phyloP scores from a whole-genome alignment of 2,113 vertebrate genomes.

The Eulemur rufifrons region DNA sequence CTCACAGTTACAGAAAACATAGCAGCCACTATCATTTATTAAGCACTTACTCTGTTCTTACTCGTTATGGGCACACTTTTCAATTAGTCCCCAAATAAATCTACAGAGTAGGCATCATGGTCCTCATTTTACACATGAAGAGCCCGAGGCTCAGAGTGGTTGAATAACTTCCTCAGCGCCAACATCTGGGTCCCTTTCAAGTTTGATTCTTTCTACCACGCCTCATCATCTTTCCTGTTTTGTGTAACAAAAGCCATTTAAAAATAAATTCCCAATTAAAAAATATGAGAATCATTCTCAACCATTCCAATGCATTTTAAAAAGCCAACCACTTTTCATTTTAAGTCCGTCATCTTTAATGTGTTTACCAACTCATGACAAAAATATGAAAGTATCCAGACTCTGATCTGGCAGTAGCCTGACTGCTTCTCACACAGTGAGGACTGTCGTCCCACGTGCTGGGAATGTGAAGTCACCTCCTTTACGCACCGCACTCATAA shows the following conservation, averaged over 20 bases:
- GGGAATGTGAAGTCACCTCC: not conserved
- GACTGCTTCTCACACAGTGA: not conserved
- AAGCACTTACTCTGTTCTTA: not conserved
- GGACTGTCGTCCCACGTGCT: not conserved
- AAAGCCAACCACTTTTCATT: not conserved
- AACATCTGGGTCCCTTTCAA: not conserved
- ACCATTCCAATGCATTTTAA: not conserved
- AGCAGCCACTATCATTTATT: not conserved
- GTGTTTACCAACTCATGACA: not conserved
- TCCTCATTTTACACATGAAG: not conserved
- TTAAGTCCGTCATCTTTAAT: not conserved
- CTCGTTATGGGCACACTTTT: not conserved
- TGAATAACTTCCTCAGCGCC: not conserved
- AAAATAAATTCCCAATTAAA: slow-evolving; percentile 53
- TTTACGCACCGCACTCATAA: not conserved
- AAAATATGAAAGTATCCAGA: not conserved
- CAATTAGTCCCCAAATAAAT: not conserved
- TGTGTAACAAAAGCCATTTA: not conserved
- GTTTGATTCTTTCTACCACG: not conserved
- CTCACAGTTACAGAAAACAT: not conserved
- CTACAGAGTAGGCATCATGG: not conserved
- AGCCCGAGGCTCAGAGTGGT: not conserved
- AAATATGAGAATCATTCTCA: not conserved
- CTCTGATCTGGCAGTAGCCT: not conserved
- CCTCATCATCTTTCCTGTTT: not conserved